Conservation (phyloP, 2,797 vertebrate genomes). For the Poecilia wingei region DNA sequence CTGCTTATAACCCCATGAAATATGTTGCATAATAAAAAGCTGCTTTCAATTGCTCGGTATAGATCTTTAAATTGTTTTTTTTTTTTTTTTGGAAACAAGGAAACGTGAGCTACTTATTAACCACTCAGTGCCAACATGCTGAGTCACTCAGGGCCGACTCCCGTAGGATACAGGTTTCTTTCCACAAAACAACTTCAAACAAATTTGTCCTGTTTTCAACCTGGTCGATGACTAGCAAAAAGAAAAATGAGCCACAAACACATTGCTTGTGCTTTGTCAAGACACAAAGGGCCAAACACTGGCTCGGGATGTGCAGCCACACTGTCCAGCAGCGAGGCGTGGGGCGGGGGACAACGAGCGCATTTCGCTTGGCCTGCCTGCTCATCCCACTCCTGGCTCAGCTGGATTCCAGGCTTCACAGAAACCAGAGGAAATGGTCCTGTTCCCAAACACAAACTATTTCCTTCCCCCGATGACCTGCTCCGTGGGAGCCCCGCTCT, state of each 20-base stretch:
- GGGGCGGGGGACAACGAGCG: neutral
- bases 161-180: slow-evolving; percentile 11
- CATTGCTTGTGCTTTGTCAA: neutral
- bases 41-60: neutral
- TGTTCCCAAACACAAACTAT: slow-evolving; percentile 80
- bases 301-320: slow-evolving; percentile 8
- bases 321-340: slow-evolving; percentile 13
- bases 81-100: slow-evolving; percentile 15
- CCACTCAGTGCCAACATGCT: slow-evolving; percentile 35
- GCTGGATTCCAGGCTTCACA: slow-evolving; percentile 69
- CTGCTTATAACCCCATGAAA: neutral
- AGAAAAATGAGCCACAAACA: neutral
- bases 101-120: slow-evolving; percentile 69
- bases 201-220: neutral
- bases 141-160: slow-evolving; percentile 50
- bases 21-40: neutral
- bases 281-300: slow-evolving; percentile 2
- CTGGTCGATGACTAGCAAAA: neutral
- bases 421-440: slow-evolving; percentile 76
- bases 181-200: neutral
- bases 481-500: slow-evolving; percentile 66
- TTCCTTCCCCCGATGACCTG: slow-evolving; percentile 74
- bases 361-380: slow-evolving; percentile 15
- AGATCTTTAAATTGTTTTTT: neutral
- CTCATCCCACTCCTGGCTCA: slow-evolving; percentile 49